Evolutionary conservation across 2,113 vertebrate species (phyloP), one percentile per base, ranked within the genome.

Genomic region (Vombatus ursinus): DNA sequence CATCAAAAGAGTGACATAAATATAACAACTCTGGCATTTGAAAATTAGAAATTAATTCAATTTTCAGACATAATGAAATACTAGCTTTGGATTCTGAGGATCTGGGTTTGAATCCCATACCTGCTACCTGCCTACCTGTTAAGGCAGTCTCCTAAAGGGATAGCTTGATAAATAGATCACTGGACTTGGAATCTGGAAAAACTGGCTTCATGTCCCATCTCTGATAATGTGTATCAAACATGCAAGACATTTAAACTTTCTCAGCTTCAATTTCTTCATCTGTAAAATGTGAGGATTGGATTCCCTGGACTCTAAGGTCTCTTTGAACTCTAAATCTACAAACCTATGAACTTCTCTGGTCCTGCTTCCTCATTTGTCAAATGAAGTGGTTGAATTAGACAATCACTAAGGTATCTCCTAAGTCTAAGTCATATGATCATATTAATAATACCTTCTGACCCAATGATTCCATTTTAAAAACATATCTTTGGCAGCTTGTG

Each of bases 1-100:
- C 26, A 96, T 94, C 90, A 94, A 89, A 95, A 89, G 6, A 49
- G 84, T 84, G 50, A 89, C 93, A 95, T 94, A 91, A 49, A 94
- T 25, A 95, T n/a, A 91, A 50, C 50, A 37, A 92, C 22, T n/a
- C 77, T 84, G 51, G 50, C 92, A n/a, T 47, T 95, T 61, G n/a
- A 95, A 97, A 97, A 94, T 77, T 49, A 93, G 37, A 23, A 89
- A 23, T 61, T 49, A 94, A 92, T 77, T 44, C 37, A n/a, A 44
- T 44, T 77, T 77, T 44, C 37, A 44, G 68, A 44, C n/a, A 93
- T 95, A 96, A 94, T 89, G 49, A 93, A 95, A 54, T 93, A 95
- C 50, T 92, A 37, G 68, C 68, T 77, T 77, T 77, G 68, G n/a
- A 77, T 77, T 77, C 68, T 16, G 68, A 5, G 6, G 1, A 44